Percentiles rank a stretch among this genome's conserved stretches.
Evolutionary conservation across 2,797 vertebrate species (phyloP).

Genomic region (Scleropages formosus): DNA sequence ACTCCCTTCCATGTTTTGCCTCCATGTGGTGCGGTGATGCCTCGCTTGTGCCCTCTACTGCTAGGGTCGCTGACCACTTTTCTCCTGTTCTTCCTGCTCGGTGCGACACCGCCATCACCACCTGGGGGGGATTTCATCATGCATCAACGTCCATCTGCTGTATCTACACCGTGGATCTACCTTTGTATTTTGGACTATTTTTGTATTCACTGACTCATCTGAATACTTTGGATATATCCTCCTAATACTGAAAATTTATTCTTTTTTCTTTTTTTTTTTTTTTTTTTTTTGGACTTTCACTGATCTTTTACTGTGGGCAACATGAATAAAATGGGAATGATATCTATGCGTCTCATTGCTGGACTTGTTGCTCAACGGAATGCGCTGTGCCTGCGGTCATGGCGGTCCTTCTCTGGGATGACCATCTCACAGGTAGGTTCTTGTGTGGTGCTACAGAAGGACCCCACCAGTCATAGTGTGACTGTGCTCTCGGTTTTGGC

Average conservation of each 20-base stretch:
- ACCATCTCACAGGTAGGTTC: slow-evolving; percentile 65
- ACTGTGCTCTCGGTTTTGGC: too few species aligned
- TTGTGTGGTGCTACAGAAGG: background rate
- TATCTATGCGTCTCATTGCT: slow-evolving; percentile 49
- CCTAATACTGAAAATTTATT: slow-evolving; percentile 10
- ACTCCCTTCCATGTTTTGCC: slow-evolving; percentile 71
- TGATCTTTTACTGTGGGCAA: slow-evolving; percentile 22
- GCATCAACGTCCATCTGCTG: slow-evolving; percentile 23
- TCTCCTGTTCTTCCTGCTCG: slow-evolving; percentile 77
- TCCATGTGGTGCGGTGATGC: slow-evolving; percentile 64
- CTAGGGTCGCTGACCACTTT: slow-evolving; percentile 79
- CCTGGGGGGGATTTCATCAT: slow-evolving; percentile 26
- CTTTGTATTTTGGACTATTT: slow-evolving; percentile 23
- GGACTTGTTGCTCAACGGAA: slow-evolving; percentile 47
- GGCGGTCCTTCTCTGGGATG: slow-evolving; percentile 53
- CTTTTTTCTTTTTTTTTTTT: slow-evolving; percentile 17
- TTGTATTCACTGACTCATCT: background rate
- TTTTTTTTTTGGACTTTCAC: slow-evolving; percentile 7
- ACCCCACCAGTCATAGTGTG: too few species aligned
- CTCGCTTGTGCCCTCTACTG: slow-evolving; percentile 62
- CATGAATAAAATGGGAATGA: slow-evolving; percentile 55
- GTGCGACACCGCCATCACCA: slow-evolving; percentile 33
- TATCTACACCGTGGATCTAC: slow-evolving; percentile 10
- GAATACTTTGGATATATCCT: slow-evolving; percentile 17
- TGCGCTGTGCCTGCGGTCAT: slow-evolving; percentile 34